Base-by-base conservation (phyloP, 2,888 invertebrate genomes). In the Dynastes hyllus region DNA sequence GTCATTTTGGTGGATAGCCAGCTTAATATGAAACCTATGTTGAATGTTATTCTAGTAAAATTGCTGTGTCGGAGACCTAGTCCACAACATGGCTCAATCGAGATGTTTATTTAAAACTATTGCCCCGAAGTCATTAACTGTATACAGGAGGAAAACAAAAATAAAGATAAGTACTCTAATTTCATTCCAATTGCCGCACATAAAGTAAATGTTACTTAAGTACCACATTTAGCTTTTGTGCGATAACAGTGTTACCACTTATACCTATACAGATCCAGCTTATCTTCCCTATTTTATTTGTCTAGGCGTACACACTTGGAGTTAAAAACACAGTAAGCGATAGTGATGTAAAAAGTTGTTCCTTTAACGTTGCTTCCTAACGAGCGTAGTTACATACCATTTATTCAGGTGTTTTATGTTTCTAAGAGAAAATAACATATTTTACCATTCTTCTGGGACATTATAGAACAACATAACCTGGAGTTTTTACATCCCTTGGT, bases 401-500 rank as follows among this genome's bases (percentile, higher is more conserved):
- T 22, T 65, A 50, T 69, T 51, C 51, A 69, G 51, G 13, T 51
- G 50, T 69, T 69, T 69, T 69, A 69, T 69, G 69, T 53, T 69
- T 32, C 51, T 51, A 27, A 27, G 51, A 29, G 50, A 51, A 53
- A 69, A 69, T 69, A 51, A 69, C 27, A 53, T 69, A 69, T 69
- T 69, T 69, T 69, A 51, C 69, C 51, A 29, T 69, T 69, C 51
- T 69, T 69, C 22, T 69, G 22, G 50, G 69, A 69, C 67, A 16
- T 70, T 70, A 29, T 13, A 71, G 27, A 32, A n/a, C n/a, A 53
- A 71, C 58, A 32, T 55, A 55, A 58, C 55, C 37, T 16, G 40
- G 40, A 58, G 58, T 71, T 55, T 71, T 71, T 71, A 55, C 50
- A n/a, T 71, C n/a, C n/a, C n/a, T n/a, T n/a, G n/a, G n/a, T n/a